phyloP scores from a whole-genome alignment of 2,888 invertebrate species.

The Heliconius hortense region DNA sequence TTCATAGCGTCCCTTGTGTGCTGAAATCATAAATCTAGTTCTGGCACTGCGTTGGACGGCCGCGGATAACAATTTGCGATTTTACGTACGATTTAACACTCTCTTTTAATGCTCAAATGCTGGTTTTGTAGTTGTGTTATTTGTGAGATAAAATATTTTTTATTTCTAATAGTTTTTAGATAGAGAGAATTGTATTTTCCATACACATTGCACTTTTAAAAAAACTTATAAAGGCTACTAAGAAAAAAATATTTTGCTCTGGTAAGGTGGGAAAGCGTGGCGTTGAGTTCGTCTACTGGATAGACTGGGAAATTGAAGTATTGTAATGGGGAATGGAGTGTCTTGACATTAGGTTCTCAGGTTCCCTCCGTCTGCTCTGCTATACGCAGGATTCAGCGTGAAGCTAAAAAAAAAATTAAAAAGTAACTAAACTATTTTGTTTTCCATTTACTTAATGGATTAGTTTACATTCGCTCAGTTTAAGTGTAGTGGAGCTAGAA shows the following conservation, averaged over 20 bases:
- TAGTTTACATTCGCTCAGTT: background rate
- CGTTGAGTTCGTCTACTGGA: too few species aligned
- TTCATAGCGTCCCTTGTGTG: conserved; percentile 38
- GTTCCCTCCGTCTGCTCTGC: too few species aligned
- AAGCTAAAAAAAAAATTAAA: too few species aligned
- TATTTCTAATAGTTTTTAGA: background rate
- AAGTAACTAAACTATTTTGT: background rate
- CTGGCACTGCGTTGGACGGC: conserved; percentile 58
- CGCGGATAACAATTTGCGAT: conserved; percentile 76
- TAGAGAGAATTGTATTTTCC: background rate
- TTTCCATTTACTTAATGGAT: background rate
- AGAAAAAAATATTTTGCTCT: too few species aligned
- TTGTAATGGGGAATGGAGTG: too few species aligned
- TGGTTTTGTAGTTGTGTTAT: conserved; percentile 39
- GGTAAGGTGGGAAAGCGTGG: too few species aligned
- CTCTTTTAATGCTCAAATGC: conserved; percentile 54
- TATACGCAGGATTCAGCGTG: too few species aligned
- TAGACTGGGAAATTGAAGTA: too few species aligned
- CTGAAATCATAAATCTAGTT: conserved; percentile 60
- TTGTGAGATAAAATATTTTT: background rate
- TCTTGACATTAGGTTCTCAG: too few species aligned
- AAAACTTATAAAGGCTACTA: too few species aligned
- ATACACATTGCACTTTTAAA: too few species aligned
- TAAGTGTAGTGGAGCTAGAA: conserved; percentile 12
- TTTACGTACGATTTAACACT: conserved; percentile 73